phyloP scores from a whole-genome alignment of 2,888 invertebrate genomes.

The Gymnoscelis rufifasciata region DNA sequence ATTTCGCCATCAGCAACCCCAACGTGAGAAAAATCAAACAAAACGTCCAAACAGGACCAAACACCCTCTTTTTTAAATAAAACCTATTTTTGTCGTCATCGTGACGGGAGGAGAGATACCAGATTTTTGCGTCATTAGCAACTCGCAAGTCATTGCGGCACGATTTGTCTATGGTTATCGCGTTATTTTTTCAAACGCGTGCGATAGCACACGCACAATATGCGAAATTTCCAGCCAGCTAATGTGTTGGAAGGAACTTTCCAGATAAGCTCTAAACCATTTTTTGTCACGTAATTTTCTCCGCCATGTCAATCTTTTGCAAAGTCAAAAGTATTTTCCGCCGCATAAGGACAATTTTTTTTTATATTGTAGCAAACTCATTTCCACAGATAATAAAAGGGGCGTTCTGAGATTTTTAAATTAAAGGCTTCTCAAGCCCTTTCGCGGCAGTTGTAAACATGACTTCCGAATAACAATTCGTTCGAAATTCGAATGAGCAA shows the following conservation, averaged over 20 bases:
- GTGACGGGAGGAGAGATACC: conserved; percentile 58
- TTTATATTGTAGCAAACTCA: too few relatives aligned
- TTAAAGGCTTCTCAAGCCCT: conserved; percentile 39
- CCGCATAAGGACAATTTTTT: too few relatives aligned
- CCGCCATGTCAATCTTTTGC: conserved; percentile 11
- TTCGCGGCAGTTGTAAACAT: conserved; percentile 39
- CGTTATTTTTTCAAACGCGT: conserved; percentile 61
- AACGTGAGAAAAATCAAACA: conserved; percentile 73
- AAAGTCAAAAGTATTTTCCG: neutral
- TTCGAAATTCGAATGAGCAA: conserved; percentile 47
- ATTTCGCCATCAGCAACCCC: conserved; percentile 55
- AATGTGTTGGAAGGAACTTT: conserved; percentile 72
- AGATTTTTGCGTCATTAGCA: conserved; percentile 73
- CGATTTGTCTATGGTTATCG: conserved; percentile 77
- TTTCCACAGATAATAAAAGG: conserved; percentile 4
- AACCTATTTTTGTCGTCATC: conserved; percentile 52
- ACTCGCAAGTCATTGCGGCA: conserved; percentile 62
- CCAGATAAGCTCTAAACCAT: conserved; percentile 65
- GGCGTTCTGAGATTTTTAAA: conserved; percentile 5
- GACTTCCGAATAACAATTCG: conserved; percentile 53
- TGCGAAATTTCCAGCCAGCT: conserved; percentile 64
- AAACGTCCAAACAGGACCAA: conserved; percentile 60
- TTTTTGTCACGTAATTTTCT: conserved; percentile 38
- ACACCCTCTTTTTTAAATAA: conserved; percentile 50
- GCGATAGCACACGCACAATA: conserved; percentile 69